Evolutionary conservation across 1,140 invertebrate genomes (phyloP), one percentile per base, ranked within the genome.

Genomic region (Anastrepha ludens): DNA sequence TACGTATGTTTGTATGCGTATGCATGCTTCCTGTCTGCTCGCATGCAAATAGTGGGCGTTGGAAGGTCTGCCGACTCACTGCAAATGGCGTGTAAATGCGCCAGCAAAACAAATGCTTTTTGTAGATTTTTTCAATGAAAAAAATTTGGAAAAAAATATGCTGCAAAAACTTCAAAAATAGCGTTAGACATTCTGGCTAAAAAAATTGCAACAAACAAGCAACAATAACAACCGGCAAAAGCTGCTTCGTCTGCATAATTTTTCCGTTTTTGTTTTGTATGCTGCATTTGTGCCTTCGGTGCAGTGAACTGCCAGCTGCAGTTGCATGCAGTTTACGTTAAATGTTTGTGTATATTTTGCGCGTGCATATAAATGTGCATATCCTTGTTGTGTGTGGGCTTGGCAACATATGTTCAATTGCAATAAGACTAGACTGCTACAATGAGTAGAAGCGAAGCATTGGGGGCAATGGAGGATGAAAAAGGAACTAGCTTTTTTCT

Each of bases 51-150:
- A 55, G 74, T 81, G 50, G 74, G 47, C 74, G 74, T 81, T 81
- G 50, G 74, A 20, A 13, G 74, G 74, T 81, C 47, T 81, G 74
- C 39, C n/a, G 4, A 15, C 74, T 67, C 74, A 58, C 74, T 81
- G 50, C 74, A 81, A 81, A 81, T 81, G 74, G 74, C 74, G 50
- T 81, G 74, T 81, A 81, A 81, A 81, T 81, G 74, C 47, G 74
- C 39, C 50, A 58, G 74, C 74, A 55, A 81, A 81, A 81, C 50
- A 81, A 81, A 3, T 7, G 50, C 44, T 55, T 81, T 81, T 81
- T 81, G 39, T 39, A 55, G 6, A 29, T 55, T 55, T 81, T 55
- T 81, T 81, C 44, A 55, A 50, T 55, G 74, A n/a, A 20, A 58
- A 0, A 13, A 81, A 20, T 81, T 44, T 0, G 17, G n/a, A n/a